Evolutionary conservation across 2,797 vertebrate species (phyloP).

Genomic region (Alcedo quadribrachys): DNA sequence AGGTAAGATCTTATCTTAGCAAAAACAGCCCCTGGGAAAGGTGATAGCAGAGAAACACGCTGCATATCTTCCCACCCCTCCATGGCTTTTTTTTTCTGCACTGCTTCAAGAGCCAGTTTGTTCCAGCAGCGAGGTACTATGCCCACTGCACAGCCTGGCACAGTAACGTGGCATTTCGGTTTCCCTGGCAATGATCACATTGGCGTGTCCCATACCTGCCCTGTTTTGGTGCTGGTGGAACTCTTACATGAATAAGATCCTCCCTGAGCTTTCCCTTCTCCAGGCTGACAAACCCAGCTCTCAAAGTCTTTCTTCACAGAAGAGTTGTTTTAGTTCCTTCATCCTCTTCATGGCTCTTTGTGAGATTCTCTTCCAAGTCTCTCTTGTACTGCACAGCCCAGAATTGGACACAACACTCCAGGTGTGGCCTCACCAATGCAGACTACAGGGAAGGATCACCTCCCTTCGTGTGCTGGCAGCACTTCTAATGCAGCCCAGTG

Average conservation of each 20-base stretch:
- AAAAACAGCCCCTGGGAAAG: background rate
- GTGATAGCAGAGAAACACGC: background rate
- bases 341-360: background rate
- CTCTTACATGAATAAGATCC: background rate
- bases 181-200: background rate
- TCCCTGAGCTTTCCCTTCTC: background rate
- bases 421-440: background rate
- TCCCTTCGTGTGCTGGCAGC: background rate
- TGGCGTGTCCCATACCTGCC: background rate
- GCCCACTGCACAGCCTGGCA: background rate
- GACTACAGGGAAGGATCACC: background rate
- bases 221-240: background rate
- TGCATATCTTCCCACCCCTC: background rate
- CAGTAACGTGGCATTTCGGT: background rate
- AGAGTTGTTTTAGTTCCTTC: background rate
- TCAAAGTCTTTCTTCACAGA: background rate
- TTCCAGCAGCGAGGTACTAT: background rate
- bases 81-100: background rate
- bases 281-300: background rate
- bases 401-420: background rate
- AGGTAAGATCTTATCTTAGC: slow-evolving; percentile 4
- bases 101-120: background rate
- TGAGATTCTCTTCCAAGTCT: background rate
- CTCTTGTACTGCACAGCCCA: background rate
- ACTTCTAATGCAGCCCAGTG: background rate